Conservation (phyloP, 1,140 invertebrate species). For the Drosophila bifasciata region DNA sequence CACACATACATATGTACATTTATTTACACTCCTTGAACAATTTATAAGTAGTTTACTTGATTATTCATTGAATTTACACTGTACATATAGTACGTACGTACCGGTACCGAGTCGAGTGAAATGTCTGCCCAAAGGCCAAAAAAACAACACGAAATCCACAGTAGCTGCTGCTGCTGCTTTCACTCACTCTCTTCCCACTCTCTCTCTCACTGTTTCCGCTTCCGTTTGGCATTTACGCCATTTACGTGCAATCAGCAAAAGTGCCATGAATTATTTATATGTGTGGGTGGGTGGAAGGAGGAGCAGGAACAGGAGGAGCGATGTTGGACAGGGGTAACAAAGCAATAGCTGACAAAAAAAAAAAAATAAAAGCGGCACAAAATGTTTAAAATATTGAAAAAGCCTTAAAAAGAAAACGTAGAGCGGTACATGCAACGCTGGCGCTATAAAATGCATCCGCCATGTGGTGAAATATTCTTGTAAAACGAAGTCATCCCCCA, state of each 20-base stretch:
- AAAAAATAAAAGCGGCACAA: constrained; percentile 24
- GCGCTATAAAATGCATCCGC: constrained; percentile 42
- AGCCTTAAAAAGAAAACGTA: constrained; percentile 13
- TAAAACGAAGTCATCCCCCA: constrained; percentile 13
- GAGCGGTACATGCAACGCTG: constrained; percentile 11
- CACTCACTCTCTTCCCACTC: not conserved
- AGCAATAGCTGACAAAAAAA: constrained; percentile 38
- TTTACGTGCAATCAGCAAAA: constrained; percentile 81
- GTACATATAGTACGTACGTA: not conserved
- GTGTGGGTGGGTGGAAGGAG: not conserved
- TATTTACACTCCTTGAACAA: constrained; percentile 49
- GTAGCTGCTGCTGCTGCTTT: constrained; percentile 29
- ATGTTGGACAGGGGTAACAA: constrained; percentile 20
- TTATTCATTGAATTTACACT: constrained; percentile 68
- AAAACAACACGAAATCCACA: constrained; percentile 20
- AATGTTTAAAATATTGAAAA: constrained; percentile 44
- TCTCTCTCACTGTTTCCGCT: constrained; percentile 13
- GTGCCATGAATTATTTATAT: constrained; percentile 75
- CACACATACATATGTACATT: constrained; percentile 29
- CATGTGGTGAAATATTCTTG: constrained; percentile 19
- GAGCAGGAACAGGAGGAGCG: not conserved
- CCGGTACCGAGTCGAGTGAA: constrained; percentile 25
- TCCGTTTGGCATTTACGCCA: constrained; percentile 73
- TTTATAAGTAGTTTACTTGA: constrained; percentile 71
- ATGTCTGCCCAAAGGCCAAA: constrained; percentile 41